Percentiles rank a stretch among this genome's conserved stretches.
These are phyloP conservation scores for Aproaerema taeniolella DNA, from an alignment of 2,888 invertebrate genomes.

Conservation along the genomic window DNA sequence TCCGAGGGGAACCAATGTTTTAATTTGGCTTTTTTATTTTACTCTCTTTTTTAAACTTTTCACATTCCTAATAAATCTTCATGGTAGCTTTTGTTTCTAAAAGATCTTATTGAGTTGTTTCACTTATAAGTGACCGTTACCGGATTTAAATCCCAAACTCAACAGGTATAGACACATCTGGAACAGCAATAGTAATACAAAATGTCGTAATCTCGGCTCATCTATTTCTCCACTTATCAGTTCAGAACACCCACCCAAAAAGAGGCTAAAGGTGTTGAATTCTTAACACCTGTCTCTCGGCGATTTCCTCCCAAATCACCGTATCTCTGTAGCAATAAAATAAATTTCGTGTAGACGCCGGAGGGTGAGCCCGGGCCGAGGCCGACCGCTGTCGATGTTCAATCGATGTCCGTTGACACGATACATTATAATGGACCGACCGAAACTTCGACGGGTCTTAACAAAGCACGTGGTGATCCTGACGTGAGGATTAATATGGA, in stretches of 20 bases:
- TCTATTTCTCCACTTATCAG: slow-evolving; percentile 68
- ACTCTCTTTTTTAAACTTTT: slow-evolving; percentile 45
- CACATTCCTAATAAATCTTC: slow-evolving; percentile 55
- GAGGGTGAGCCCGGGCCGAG: slow-evolving; percentile 61
- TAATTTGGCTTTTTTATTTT: slow-evolving; percentile 66
- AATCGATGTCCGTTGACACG: slow-evolving; percentile 75
- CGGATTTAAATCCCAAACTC: slow-evolving; percentile 47
- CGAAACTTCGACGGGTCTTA: slow-evolving; percentile 66
- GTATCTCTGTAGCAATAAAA: slow-evolving; percentile 74
- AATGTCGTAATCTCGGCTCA: slow-evolving; percentile 50
- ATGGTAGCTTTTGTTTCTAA: no score
- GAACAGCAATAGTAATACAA: slow-evolving; percentile 55
- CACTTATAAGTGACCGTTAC: slow-evolving; percentile 41
- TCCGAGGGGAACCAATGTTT: slow-evolving; percentile 67
- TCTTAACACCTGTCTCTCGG: slow-evolving; percentile 75
- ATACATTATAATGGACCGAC: slow-evolving; percentile 72
- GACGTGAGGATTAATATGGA: slow-evolving; percentile 74
- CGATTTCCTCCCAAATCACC: slow-evolving; percentile 71
- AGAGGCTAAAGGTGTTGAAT: slow-evolving; percentile 68
- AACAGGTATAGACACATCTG: slow-evolving; percentile 47
- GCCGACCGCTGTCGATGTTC: slow-evolving; percentile 62
- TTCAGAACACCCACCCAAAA: slow-evolving; percentile 50
- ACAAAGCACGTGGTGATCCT: slow-evolving; percentile 74
- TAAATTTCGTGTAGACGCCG: slow-evolving; percentile 73
- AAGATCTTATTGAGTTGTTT: no score